Evolutionary conservation across 2,888 invertebrate species (phyloP), one percentile per base, ranked within the genome.

Genomic region (Serripes groenlandicus): DNA sequence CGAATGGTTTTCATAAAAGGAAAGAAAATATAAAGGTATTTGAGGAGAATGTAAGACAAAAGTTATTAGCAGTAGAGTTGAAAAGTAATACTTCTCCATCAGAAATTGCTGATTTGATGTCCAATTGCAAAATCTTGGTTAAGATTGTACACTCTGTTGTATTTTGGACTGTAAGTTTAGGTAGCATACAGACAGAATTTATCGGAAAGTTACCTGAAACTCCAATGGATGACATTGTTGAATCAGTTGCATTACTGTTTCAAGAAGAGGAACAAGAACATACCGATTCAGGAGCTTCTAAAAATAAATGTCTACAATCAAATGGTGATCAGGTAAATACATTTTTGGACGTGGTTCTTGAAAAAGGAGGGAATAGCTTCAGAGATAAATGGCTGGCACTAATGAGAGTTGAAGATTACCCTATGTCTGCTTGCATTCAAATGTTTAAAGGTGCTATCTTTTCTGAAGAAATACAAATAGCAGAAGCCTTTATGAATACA

Each of bases 81-180:
- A 64, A 64, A 64, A 32, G 30, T 28, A 21, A 30, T 9, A n/a
- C 32, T 18, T 26, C 1, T 15, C 30, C 11, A 32, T 30, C 1
- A 35, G 21, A n/a, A 1, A 35, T 64, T 35, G n/a, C 23, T n/a
- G 26, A 23, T 9, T 11, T 37, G 54, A 11, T 23, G 21, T 26
- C 42, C 34, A 56, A 7, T 66, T 49, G 23, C 42, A 26, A 30
- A 26, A 30, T 56, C 21, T 32, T 34, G 7, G 15, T 32, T 9
- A 56, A 54, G 1, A 21, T 52, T n/a, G 30, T 34, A 28, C 30
- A 70, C 9, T 81, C 80, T 32, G 26, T n/a, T 9, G 66, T 81
- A 3, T 76, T 81, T 49, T 81, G 80, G 80, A 81, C 75, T 60
- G 42, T 81, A 15, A 21, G 62, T 5, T 30, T n/a, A 28, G 23